A percentile compares a stretch with the other conserved stretches of the same genome.
Evolutionary conservation across 2,113 vertebrate genomes (phyloP).

Genomic region (Agapornis roseicollis): DNA sequence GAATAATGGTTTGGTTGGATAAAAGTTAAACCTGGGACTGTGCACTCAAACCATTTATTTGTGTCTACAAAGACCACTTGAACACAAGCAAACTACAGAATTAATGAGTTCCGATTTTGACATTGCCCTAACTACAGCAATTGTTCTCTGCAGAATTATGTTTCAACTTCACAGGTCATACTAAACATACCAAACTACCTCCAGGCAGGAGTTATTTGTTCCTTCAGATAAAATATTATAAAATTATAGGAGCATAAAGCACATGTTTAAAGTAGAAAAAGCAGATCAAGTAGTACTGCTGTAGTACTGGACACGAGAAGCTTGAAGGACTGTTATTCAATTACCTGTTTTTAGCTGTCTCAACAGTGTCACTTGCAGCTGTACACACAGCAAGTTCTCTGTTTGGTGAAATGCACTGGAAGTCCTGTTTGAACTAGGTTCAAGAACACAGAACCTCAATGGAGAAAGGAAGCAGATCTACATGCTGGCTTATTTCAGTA

Average conservation of each 20-base stretch:
- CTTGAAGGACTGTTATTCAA: not conserved
- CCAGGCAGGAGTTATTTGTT: not conserved
- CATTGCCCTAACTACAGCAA: not conserved
- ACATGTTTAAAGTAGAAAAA: not conserved
- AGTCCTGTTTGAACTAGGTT: not conserved
- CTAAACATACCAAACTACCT: not conserved
- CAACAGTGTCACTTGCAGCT: not conserved
- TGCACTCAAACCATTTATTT: not conserved
- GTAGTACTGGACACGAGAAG: not conserved
- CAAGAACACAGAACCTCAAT: not conserved
- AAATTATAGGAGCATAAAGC: not conserved
- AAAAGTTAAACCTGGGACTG: not conserved
- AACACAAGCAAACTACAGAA: not conserved
- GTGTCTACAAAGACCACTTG: not conserved
- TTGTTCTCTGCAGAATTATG: not conserved
- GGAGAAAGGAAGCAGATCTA: not conserved
- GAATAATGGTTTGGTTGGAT: not conserved
- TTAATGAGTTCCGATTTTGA: not conserved
- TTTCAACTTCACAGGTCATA: not conserved
- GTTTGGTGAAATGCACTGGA: not conserved
- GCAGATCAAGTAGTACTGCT: not conserved
- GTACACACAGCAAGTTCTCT: not conserved
- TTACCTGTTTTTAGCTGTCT: not conserved
- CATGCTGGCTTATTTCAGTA: not conserved
- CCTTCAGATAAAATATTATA: not conserved